A percentile compares a stretch with the other conserved stretches of the same genome.
phyloP scores from a whole-genome alignment of 2,888 invertebrate species.

The Frankliniella intonsa region DNA sequence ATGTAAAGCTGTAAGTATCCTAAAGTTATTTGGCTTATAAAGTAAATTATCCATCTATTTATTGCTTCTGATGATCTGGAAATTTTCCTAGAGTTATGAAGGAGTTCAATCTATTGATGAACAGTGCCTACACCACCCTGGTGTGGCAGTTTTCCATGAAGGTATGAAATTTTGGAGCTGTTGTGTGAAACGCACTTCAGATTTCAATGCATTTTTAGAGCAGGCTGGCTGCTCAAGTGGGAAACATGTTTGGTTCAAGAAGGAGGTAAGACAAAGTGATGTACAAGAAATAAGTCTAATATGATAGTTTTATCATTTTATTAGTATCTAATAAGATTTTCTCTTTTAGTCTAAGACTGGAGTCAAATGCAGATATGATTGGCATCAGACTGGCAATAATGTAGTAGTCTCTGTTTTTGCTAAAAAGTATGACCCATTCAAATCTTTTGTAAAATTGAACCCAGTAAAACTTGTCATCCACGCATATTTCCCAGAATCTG shows the following conservation, averaged over 20 bases:
- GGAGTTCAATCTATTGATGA: conserved; percentile 59
- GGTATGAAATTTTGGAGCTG: conserved; percentile 97
- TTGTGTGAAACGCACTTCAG: conserved; percentile 86
- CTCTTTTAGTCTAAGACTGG: conserved; percentile 53
- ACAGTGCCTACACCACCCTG: conserved; percentile 77
- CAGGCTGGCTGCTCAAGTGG: conserved; percentile 88
- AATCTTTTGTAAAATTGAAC: conserved; percentile 73
- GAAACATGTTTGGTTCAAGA: conserved; percentile 75
- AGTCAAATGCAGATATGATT: conserved; percentile 80
- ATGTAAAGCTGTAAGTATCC: conserved; percentile 54
- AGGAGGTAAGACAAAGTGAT: conserved; percentile 53
- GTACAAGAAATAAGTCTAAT: background rate
- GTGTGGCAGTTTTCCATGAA: conserved; percentile 91
- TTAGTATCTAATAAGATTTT: background rate
- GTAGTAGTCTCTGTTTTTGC: conserved; percentile 87
- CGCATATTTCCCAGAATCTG: conserved; percentile 73
- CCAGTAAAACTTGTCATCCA: conserved; percentile 72
- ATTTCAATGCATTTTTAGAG: conserved; percentile 86
- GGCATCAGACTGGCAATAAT: conserved; percentile 86
- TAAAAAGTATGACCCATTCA: conserved; percentile 77
- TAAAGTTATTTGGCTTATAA: conserved; percentile 2
- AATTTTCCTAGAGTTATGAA: conserved; percentile 52
- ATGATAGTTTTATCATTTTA: background rate
- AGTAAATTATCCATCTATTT: background rate
- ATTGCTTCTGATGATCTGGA: conserved; percentile 16